Conservation (phyloP, 30 jellyfish, hydroid and myxozoan genomes). For the Aurelia sp. region DNA sequence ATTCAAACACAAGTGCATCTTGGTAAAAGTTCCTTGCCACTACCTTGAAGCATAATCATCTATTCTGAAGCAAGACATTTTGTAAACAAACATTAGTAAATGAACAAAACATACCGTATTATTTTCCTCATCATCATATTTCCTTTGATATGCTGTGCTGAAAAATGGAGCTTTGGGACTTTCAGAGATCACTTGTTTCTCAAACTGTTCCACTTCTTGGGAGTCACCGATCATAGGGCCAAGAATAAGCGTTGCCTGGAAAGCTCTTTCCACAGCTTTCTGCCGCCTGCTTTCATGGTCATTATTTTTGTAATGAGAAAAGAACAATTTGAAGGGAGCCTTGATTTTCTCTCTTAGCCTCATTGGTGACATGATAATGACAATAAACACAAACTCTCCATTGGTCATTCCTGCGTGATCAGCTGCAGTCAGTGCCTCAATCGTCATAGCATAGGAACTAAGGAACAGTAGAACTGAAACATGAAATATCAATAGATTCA, state of each 20-base stretch:
- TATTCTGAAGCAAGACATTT: too few species aligned
- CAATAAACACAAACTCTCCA: constrained; percentile 61
- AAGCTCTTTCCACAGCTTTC: constrained; percentile 38
- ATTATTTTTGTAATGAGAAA: constrained; percentile 17
- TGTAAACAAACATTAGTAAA: too few species aligned
- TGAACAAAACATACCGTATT: too few species aligned
- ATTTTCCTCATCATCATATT: too few species aligned
- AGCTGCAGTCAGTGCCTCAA: constrained; percentile 65
- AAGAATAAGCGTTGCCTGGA: constrained; percentile 36
- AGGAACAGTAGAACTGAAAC: constrained; percentile 60
- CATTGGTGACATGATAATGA: constrained; percentile 46
- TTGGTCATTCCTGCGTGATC: constrained; percentile 39
- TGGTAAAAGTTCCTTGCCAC: too few species aligned
- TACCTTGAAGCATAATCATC: too few species aligned
- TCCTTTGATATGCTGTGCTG: constrained; percentile 10
- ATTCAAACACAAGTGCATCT: too few species aligned
- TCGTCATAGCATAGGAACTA: constrained; percentile 25
- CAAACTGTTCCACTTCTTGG: constrained; percentile 9
- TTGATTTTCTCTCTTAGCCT: constrained; percentile 11
- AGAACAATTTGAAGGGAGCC: constrained; percentile 59
- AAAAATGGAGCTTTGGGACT: constrained; percentile 41
- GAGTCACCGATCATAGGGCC: constrained; percentile 48
- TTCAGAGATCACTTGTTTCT: constrained; percentile 1
- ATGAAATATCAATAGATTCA: too few species aligned
- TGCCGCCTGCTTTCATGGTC: neutral